Evolutionary conservation across 23 tunicate genomes (phyloP).

Genomic region (Ciona savignyi): DNA sequence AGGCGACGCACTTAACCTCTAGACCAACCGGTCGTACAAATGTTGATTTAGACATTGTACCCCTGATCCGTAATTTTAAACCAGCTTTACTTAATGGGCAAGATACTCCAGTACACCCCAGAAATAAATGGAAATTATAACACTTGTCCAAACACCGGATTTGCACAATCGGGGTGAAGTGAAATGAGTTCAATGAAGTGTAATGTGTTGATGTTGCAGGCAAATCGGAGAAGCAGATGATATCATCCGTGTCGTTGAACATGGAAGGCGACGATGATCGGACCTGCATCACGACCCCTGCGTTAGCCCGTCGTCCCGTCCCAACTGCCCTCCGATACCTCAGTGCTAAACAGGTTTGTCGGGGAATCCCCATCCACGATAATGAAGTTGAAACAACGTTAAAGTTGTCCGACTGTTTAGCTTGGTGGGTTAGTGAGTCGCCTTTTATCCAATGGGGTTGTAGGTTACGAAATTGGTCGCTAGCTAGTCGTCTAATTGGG

Average conservation of each 20-base stretch:
- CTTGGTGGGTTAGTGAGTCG: not conserved
- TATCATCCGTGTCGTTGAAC: slow-evolving; percentile 70
- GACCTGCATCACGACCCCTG: slow-evolving; percentile 64
- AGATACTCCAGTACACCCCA: not conserved
- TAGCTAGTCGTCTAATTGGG: too few relatives aligned
- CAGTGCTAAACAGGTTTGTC: slow-evolving; percentile 83
- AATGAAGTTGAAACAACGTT: too few relatives aligned
- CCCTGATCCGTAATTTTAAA: too few relatives aligned
- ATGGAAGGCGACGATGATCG: slow-evolving; percentile 52
- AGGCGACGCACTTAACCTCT: too few relatives aligned
- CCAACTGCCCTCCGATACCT: slow-evolving; percentile 75
- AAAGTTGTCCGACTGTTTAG: not conserved
- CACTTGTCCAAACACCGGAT: too few relatives aligned
- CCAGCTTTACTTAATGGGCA: not conserved
- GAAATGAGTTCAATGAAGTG: too few relatives aligned
- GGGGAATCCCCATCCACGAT: too few relatives aligned
- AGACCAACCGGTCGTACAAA: too few relatives aligned
- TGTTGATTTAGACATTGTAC: too few relatives aligned
- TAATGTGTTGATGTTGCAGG: not conserved
- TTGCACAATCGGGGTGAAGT: too few relatives aligned
- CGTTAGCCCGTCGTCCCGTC: slow-evolving; percentile 77
- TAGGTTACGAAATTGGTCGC: not conserved
- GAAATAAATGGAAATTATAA: too few relatives aligned
- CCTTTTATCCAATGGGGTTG: too few relatives aligned
- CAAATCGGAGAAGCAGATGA: slow-evolving; percentile 12